These are phyloP conservation scores for Neotragus moschatus DNA, from an alignment of 2,113 vertebrate genomes.

Conservation along the genomic window DNA sequence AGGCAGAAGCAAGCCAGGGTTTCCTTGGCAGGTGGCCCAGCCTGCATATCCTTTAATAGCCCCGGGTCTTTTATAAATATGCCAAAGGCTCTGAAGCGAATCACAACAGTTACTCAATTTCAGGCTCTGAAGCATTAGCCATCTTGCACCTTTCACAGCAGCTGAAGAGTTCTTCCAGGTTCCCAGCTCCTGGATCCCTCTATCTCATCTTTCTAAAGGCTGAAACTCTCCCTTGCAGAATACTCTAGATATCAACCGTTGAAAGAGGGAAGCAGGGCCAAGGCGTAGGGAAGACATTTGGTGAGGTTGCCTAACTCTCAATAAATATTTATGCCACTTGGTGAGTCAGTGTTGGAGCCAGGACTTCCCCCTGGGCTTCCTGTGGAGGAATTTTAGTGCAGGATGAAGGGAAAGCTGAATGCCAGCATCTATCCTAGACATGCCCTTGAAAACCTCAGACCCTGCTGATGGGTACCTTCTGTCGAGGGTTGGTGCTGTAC, in stretches of 20 bases:
- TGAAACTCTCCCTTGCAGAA: neutral
- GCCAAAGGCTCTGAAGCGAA: constrained; percentile 58
- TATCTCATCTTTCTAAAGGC: neutral
- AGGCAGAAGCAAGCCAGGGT: constrained; percentile 27
- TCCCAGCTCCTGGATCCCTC: neutral
- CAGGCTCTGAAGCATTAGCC: constrained; percentile 51
- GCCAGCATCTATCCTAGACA: neutral
- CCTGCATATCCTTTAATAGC: constrained; percentile 37
- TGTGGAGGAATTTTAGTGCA: neutral
- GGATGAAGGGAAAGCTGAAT: neutral
- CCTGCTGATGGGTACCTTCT: neutral
- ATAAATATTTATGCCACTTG: constrained; percentile 39
- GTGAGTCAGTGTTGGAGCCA: neutral
- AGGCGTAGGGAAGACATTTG: neutral
- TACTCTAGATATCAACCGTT: neutral
- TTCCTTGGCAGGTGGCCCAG: constrained; percentile 57
- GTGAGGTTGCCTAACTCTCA: constrained; percentile 8
- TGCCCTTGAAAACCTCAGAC: neutral
- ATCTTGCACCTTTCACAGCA: constrained; percentile 29
- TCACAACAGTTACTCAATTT: constrained; percentile 64
- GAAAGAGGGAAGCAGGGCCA: neutral
- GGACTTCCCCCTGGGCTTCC: neutral
- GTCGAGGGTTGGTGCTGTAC: fast-evolving
- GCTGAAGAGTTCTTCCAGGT: constrained; percentile 11
- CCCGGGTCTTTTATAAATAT: constrained; percentile 58